Evolutionary conservation across 2,113 vertebrate species (phyloP).

Genomic region (Passer montanus): DNA sequence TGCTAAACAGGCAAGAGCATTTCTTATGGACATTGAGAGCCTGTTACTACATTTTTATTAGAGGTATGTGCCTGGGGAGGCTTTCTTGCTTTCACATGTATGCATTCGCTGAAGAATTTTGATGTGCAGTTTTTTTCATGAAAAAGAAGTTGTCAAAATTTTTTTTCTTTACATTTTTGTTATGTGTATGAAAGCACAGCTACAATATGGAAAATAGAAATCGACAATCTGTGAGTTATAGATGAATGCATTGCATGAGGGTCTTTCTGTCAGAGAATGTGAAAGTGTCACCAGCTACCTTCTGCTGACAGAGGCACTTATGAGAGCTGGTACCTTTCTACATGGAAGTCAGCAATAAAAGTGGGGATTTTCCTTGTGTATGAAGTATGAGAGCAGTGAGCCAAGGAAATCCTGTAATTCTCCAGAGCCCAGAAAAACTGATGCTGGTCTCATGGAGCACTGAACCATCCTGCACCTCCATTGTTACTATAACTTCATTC

Average conservation of each 20-base stretch:
- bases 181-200: not conserved
- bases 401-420: not conserved
- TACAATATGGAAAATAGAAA: not conserved
- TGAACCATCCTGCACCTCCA: not conserved
- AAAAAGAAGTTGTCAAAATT: not conserved
- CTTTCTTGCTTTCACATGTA: not conserved
- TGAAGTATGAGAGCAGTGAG: not conserved
- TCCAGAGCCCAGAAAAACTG: not conserved
- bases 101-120: not conserved
- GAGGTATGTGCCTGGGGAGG: not conserved
- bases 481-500: not conserved
- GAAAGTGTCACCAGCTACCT: not conserved
- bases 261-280: not conserved
- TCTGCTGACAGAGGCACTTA: not conserved
- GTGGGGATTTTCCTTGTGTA: too few species aligned
- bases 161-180: not conserved
- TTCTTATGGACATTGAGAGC: fast-evolving
- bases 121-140: not conserved
- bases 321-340: not conserved
- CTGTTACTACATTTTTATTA: not conserved
- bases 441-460: not conserved
- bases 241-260: not conserved
- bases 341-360: not conserved
- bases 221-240: not conserved
- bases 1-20: not conserved